Conservation (phyloP, 2,113 vertebrate species). For the Gobius niger region DNA sequence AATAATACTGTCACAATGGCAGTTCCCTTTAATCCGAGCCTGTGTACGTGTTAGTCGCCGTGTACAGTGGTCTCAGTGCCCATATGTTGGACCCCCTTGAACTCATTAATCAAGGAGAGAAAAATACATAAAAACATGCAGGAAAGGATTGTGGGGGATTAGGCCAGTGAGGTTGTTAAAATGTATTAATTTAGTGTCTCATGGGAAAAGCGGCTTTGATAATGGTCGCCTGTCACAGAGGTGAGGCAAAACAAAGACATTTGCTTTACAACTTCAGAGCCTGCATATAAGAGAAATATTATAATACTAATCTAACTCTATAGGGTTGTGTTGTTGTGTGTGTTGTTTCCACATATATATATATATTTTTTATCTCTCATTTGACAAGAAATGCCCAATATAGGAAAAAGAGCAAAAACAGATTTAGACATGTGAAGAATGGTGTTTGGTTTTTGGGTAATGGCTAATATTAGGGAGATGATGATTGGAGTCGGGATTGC, state of each 20-base stretch:
- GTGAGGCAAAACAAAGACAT: constrained; percentile 44
- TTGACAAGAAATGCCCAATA: too few relatives aligned
- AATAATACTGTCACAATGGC: constrained; percentile 60
- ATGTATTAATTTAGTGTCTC: constrained; percentile 51
- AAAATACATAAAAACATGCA: constrained; percentile 28
- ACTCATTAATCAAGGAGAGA: constrained; percentile 64
- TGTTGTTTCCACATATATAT: too few relatives aligned
- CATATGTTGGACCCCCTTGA: constrained; percentile 66
- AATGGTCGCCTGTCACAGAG: constrained; percentile 13
- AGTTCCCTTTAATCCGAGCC: constrained; percentile 63
- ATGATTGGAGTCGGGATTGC: too few relatives aligned
- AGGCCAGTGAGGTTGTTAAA: constrained; percentile 52
- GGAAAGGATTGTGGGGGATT: constrained; percentile 62
- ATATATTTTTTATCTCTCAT: too few relatives aligned
- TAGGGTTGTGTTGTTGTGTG: too few relatives aligned
- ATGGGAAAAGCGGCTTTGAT: constrained; percentile 36
- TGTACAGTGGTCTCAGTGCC: constrained; percentile 45
- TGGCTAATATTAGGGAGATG: too few relatives aligned
- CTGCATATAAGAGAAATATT: constrained; percentile 9
- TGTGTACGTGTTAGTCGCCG: constrained; percentile 27
- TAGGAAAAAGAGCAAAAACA: too few relatives aligned
- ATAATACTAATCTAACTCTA: too few relatives aligned
- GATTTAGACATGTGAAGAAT: too few relatives aligned
- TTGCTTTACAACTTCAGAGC: constrained; percentile 24
- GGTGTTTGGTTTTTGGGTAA: too few relatives aligned